Percentiles rank a stretch among this genome's conserved stretches.
Evolutionary conservation across 1,140 invertebrate genomes (phyloP).

Genomic region (Teleopsis dalmanni): DNA sequence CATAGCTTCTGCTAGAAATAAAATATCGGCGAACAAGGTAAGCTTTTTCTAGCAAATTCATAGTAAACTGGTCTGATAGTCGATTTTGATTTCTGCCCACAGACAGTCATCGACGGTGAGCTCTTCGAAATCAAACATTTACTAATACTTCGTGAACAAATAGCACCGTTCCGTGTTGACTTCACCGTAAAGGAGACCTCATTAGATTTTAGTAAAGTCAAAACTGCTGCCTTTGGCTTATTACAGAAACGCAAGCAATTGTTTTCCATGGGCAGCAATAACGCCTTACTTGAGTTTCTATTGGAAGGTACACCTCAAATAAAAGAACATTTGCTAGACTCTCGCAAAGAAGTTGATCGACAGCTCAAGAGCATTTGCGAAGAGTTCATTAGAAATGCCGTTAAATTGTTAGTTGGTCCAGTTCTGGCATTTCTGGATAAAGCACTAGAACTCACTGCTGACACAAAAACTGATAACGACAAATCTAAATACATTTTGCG

Average conservation of each 20-base stretch:
- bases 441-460: conserved; percentile 45
- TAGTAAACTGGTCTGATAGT: neutral
- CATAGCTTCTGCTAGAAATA: conserved; percentile 66
- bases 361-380: conserved; percentile 90
- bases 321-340: conserved; percentile 84
- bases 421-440: conserved; percentile 67
- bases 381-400: conserved; percentile 74
- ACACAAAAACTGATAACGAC: conserved; percentile 10
- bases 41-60: neutral
- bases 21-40: conserved; percentile 59
- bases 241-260: conserved; percentile 79
- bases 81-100: conserved; percentile 21
- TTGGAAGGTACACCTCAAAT: conserved; percentile 86
- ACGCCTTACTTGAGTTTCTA: conserved; percentile 86
- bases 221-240: conserved; percentile 77
- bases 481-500: conserved; percentile 32
- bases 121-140: conserved; percentile 98
- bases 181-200: conserved; percentile 87
- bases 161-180: conserved; percentile 95
- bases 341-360: conserved; percentile 88
- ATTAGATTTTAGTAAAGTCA: conserved; percentile 85
- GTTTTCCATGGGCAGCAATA: conserved; percentile 81
- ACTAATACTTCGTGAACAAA: conserved; percentile 93
- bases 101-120: conserved; percentile 78
- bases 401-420: conserved; percentile 66